Evolutionary conservation across 2,113 vertebrate species (phyloP), one percentile per base, ranked within the genome.

Genomic region (Anser cygnoides): DNA sequence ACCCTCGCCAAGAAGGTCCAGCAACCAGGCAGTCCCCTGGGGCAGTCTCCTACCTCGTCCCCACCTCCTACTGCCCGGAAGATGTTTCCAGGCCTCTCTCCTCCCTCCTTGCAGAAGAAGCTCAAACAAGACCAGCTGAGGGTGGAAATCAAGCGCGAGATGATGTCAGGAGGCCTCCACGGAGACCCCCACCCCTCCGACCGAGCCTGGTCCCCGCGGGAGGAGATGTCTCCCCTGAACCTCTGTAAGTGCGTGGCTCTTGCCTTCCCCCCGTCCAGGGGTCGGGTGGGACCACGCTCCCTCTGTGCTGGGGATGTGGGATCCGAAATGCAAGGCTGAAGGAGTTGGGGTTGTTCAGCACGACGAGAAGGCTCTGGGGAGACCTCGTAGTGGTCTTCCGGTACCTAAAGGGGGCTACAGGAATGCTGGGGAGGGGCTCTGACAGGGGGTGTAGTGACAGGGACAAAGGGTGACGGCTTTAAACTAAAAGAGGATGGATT

Each of bases 101-200:
- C 97, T 90, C 70, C 97, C 89, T 97, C 96, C 78, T 93, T 97
- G 83, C 96, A 96, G 94, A 98, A 98, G 96, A 98, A 98, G 73
- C 95, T 98, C 95, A 98, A 98, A 71, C 97, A 97, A 49, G 97
- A 98, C 81, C 98, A 98, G 5, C 95, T 98, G 94, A 92, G 97
- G 86, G 90, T 98, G 95, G 98, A 98, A 72, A 98, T 98, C 97
- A 98, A 98, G 59, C 85, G 98, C 58, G 98, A 98, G 96, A 96
- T 98, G 98, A 89, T 98, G 93, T 65, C 98, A 2, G 97, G 97
- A 91, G 92, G 97, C 79, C 96, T 98, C 72, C 97, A 98, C 25
- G 97, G 96, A 59, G 97, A 98, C 37, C 85, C 92, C 1, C 98
- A 97, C 49, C 97, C 96, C 5, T 94, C 98, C 1, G 97, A 98